Conservation (phyloP, 1,140 invertebrate genomes). For the Cydia strobilella region DNA sequence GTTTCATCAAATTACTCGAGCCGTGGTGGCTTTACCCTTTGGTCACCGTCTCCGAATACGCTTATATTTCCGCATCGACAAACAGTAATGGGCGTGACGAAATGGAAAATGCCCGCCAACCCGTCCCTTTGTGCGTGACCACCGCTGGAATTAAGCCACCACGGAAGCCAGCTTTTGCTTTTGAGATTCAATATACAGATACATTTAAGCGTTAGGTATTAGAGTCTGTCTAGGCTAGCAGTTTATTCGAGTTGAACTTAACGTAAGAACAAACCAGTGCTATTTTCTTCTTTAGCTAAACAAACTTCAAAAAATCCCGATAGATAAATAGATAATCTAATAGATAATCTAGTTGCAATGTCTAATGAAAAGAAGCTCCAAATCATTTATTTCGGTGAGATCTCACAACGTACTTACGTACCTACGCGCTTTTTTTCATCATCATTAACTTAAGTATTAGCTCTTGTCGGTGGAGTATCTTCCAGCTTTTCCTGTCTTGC, state of each 20-base stretch:
- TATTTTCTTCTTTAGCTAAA: background rate
- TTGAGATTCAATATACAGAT: slow-evolving; percentile 21
- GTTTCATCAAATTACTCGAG: background rate
- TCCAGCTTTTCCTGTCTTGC: too few relatives aligned
- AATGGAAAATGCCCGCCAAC: slow-evolving; percentile 14
- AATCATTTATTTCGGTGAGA: too few relatives aligned
- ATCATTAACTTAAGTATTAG: too few relatives aligned
- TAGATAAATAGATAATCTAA: too few relatives aligned
- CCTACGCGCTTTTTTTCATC: too few relatives aligned
- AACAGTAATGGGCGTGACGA: background rate
- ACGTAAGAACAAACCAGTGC: background rate
- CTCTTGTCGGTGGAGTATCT: too few relatives aligned
- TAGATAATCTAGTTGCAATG: too few relatives aligned
- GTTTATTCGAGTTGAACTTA: background rate
- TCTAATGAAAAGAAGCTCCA: too few relatives aligned
- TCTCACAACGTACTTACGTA: too few relatives aligned
- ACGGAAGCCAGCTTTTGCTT: background rate
- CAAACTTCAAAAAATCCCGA: too few relatives aligned
- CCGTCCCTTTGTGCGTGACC: slow-evolving; percentile 18
- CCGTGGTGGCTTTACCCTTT: slow-evolving; percentile 1
- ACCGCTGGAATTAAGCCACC: background rate
- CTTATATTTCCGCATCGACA: slow-evolving; percentile 6
- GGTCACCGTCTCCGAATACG: slow-evolving; percentile 6
- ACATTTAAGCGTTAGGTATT: background rate
- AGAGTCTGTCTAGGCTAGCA: background rate